phyloP scores from a whole-genome alignment of 2,797 vertebrate genomes.

The Mareca strepera region DNA sequence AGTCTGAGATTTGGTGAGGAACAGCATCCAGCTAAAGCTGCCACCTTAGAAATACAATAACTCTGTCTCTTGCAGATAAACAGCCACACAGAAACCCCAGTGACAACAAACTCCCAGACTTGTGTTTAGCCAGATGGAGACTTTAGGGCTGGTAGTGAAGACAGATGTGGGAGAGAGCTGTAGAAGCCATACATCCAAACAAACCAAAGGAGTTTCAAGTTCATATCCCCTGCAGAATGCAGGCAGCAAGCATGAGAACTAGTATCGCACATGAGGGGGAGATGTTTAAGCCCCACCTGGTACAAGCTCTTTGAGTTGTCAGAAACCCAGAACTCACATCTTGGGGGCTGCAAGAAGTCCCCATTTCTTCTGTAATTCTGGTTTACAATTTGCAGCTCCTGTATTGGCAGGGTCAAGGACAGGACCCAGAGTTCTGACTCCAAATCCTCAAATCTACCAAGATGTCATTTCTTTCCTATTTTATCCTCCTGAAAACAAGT shows the following conservation, averaged over 20 bases:
- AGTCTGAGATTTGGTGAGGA: background rate
- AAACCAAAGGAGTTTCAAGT: background rate
- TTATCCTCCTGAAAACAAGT: background rate
- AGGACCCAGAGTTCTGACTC: background rate
- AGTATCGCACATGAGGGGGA: background rate
- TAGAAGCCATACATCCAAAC: background rate
- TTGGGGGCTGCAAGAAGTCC: background rate
- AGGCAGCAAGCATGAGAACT: fast-evolving
- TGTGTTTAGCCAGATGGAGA: background rate
- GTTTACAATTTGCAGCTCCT: background rate
- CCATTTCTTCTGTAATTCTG: background rate
- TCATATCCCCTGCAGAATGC: fast-evolving
- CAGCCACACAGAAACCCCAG: background rate
- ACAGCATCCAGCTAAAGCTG: background rate
- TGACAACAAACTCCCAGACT: background rate
- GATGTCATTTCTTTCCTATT: background rate
- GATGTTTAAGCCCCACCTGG: background rate
- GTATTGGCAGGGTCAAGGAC: background rate
- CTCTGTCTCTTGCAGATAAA: background rate
- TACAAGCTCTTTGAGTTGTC: fast-evolving
- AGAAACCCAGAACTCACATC: background rate
- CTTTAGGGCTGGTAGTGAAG: background rate
- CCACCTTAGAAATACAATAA: background rate
- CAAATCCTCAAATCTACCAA: background rate
- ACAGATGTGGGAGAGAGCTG: background rate